A percentile compares a stretch with the other conserved stretches of the same genome.
These are phyloP conservation scores for Menura novaehollandiae DNA, from an alignment of 2,113 vertebrate genomes.

Conservation along the genomic window DNA sequence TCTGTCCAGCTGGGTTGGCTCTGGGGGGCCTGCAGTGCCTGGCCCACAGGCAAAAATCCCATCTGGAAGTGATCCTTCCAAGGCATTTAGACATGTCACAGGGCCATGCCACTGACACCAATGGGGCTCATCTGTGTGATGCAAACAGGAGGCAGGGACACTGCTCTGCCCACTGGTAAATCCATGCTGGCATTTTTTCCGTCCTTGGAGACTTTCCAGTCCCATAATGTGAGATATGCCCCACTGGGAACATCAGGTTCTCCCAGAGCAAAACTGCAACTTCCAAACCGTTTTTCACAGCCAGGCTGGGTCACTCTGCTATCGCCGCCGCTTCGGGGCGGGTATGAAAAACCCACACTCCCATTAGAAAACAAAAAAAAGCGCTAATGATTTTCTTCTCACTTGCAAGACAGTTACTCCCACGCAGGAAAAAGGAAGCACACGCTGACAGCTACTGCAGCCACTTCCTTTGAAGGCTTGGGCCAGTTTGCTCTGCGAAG, in stretches of 20 bases:
- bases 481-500: conserved; percentile 12
- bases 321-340: background rate
- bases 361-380: background rate
- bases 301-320: background rate
- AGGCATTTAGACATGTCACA: background rate
- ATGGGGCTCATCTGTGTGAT: rapidly evolving
- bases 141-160: background rate
- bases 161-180: background rate
- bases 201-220: background rate
- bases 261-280: background rate
- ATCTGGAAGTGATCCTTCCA: background rate
- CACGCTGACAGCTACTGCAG: conserved; percentile 66
- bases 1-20: background rate
- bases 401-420: conserved; percentile 66
- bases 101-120: background rate
- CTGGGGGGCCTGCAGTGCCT: background rate
- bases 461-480: conserved; percentile 72
- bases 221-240: background rate
- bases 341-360: rapidly evolving
- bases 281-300: background rate
- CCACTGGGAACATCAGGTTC: background rate
- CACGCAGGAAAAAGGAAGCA: conserved; percentile 78
- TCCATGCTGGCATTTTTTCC: background rate
- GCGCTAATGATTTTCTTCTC: background rate
- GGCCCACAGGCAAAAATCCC: background rate